Evolutionary conservation across 1,140 invertebrate species (phyloP), one percentile per base, ranked within the genome.

Genomic region (Plectrocnemia conspersa): DNA sequence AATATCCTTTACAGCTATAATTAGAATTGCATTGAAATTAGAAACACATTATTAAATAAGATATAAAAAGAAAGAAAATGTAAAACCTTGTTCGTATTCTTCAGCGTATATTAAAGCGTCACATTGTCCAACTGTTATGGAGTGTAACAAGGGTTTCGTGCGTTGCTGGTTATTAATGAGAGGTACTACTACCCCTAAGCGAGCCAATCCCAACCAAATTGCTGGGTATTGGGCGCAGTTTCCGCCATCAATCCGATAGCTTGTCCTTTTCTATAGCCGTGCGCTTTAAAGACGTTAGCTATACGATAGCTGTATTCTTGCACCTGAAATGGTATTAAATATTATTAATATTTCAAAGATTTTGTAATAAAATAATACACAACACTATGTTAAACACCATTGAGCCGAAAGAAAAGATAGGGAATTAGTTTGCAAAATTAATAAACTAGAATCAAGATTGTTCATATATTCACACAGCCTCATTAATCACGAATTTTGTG

Each of bases 121-220:
- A 64, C 88, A 85, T 60, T 88, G 82, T 0, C 88, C 86, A 16
- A 90, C 80, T 2, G 77, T 84, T 18, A 98, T 82, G 41, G 89
- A 94, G 72, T 98, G 94, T n/a, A 86, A 66, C 11, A 98, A 75
- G 0, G 93, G 83, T 35, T 80, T 79, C 41, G 85, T 81, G 32
- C 85, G 80, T 53, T 95, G 80, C 69, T 98, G 97, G 33, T 85
- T 92, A 66, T 98, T 98, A 59, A 98, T 93, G 15, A 98, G 78
- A 0, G 95, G 88, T 0, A 84, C 80, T 10, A 94, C 82, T 1
- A 91, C 80, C 0, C 95, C 96, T 24, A 95, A 73, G 68, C 95
- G 91, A 1, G 86, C 82, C 18, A 94, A 74, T 3, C 93, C 94
- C 2, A 97, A 73, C 93, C 93, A 97, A 32, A 88, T 82, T 16